A percentile compares a stretch with the other conserved stretches of the same genome.
Evolutionary conservation across 2,797 vertebrate species (phyloP).

Genomic region (Aeoliscus strigatus): DNA sequence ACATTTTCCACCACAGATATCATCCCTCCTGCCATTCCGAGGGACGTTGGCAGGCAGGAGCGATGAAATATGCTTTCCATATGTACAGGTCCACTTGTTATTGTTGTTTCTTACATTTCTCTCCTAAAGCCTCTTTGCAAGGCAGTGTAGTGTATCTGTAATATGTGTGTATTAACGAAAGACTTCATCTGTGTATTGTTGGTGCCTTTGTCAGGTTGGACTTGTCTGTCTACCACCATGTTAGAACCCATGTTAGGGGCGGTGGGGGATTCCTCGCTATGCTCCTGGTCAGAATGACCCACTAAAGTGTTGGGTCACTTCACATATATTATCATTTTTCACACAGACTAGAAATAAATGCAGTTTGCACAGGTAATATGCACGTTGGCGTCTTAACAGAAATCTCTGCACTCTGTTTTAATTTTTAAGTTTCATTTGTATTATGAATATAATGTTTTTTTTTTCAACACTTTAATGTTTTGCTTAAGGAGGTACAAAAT

Average conservation of each 20-base stretch:
- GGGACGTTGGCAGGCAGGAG: constrained; percentile 42
- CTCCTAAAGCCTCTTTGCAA: constrained; percentile 54
- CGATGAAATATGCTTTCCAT: constrained; percentile 51
- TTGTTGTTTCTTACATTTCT: constrained; percentile 37
- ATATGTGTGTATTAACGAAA: constrained; percentile 60
- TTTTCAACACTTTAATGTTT: constrained; percentile 6
- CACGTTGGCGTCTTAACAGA: constrained; percentile 37
- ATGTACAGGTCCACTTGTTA: constrained; percentile 52
- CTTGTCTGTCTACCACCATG: constrained; percentile 57
- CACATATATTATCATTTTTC: constrained; percentile 13
- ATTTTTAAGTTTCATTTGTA: neutral
- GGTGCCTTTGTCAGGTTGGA: constrained; percentile 69
- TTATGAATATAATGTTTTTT: neutral
- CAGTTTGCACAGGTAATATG: constrained; percentile 31
- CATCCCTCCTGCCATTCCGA: constrained; percentile 53
- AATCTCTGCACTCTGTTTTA: constrained; percentile 10
- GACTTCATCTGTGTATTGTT: constrained; percentile 69
- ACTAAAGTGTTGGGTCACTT: constrained; percentile 33
- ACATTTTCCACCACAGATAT: constrained; percentile 37
- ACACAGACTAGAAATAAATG: constrained; percentile 19
- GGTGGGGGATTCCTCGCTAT: constrained; percentile 50
- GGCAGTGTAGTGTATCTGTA: constrained; percentile 58
- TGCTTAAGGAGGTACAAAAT: constrained; percentile 26
- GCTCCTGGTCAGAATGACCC: constrained; percentile 47
- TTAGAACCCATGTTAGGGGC: too few relatives aligned